phyloP scores from a whole-genome alignment of 2,888 invertebrate genomes.

The Nomada fucata region DNA sequence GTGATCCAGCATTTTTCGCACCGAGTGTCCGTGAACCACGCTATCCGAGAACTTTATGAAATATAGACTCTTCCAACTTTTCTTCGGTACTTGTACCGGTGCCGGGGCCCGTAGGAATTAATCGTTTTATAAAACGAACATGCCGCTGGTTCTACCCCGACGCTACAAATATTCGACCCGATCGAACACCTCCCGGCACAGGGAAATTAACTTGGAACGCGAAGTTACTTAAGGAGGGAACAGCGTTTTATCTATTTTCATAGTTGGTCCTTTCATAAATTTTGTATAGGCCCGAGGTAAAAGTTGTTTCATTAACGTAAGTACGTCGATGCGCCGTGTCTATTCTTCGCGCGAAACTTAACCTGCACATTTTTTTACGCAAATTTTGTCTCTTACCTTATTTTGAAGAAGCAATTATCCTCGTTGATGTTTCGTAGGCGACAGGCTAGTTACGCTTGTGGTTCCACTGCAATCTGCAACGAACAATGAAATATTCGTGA shows the following conservation, averaged over 20 bases:
- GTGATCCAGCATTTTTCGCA: conserved; percentile 53
- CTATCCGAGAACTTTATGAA: conserved; percentile 45
- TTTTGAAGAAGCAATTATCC: too few species aligned
- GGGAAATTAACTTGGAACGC: background rate
- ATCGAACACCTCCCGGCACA: background rate
- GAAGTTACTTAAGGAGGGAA: too few species aligned
- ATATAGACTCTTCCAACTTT: conserved; percentile 34
- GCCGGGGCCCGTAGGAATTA: conserved; percentile 9
- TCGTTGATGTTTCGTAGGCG: background rate
- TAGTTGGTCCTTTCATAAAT: too few species aligned
- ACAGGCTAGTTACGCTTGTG: background rate
- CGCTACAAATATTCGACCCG: background rate
- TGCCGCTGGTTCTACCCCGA: background rate
- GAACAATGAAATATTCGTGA: background rate
- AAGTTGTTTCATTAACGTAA: background rate
- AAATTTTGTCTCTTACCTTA: conserved; percentile 6
- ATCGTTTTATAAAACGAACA: conserved; percentile 33
- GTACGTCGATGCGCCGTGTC: too few species aligned
- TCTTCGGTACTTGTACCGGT: background rate
- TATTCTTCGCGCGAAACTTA: too few species aligned
- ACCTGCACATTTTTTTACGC: background rate
- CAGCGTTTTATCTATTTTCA: too few species aligned
- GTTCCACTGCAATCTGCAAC: background rate
- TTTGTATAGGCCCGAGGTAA: too few species aligned
- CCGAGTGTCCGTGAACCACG: conserved; percentile 47